Evolutionary conservation across 2,888 invertebrate species (phyloP).

Genomic region (Malthinus flaveolus): DNA sequence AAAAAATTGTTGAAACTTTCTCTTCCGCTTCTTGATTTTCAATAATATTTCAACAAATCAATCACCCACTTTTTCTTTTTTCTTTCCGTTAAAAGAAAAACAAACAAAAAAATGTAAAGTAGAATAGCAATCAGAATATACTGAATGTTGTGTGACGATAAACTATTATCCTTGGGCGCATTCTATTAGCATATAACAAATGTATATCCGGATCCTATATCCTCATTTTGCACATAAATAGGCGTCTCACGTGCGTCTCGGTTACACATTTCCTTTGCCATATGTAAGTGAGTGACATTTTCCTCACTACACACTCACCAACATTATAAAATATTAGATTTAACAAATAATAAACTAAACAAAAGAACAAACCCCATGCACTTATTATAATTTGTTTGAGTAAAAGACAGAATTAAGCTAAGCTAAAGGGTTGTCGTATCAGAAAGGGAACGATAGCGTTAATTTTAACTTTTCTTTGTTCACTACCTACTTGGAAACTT

Average conservation of each 20-base stretch:
- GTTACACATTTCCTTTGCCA: slow-evolving; percentile 22
- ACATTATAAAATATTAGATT: slow-evolving; percentile 8
- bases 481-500: background rate
- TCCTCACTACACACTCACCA: slow-evolving; percentile 14
- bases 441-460: slow-evolving; percentile 1
- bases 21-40: background rate
- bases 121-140: slow-evolving; percentile 6
- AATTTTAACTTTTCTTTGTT: background rate
- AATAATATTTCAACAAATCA: background rate
- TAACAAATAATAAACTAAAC: background rate
- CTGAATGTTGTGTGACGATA: slow-evolving; percentile 13
- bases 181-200: slow-evolving; percentile 25
- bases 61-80: background rate
- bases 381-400: too few relatives aligned
- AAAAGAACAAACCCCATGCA: background rate
- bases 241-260: slow-evolving; percentile 27
- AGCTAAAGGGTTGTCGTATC: background rate
- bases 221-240: slow-evolving; percentile 28
- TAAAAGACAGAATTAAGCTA: too few relatives aligned
- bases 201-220: slow-evolving; percentile 27
- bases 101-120: slow-evolving; percentile 1
- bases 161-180: slow-evolving; percentile 18
- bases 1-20: background rate
- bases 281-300: slow-evolving; percentile 23
- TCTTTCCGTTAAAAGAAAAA: background rate